phyloP scores from a whole-genome alignment of 2,113 vertebrate species.

The Sus scrofa region DNA sequence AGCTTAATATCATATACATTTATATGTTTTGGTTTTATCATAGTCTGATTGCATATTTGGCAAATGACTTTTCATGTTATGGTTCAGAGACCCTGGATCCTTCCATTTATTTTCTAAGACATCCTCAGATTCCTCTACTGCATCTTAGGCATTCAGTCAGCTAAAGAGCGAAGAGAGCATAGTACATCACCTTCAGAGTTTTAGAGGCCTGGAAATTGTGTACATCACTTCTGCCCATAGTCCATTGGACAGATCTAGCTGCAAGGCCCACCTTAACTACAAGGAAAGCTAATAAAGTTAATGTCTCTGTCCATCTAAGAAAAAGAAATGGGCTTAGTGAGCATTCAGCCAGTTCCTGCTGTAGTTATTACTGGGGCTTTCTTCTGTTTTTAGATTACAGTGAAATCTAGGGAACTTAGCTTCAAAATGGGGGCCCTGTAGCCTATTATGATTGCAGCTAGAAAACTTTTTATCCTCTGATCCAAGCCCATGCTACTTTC shows the following conservation, averaged over 20 bases:
- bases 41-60: background rate
- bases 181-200: background rate
- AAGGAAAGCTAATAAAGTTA: background rate
- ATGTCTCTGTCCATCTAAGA: background rate
- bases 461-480: background rate
- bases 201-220: background rate
- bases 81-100: background rate
- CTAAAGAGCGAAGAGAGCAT: background rate
- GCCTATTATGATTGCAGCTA: background rate
- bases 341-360: background rate
- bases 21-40: background rate
- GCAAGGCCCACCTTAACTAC: background rate
- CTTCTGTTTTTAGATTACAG: background rate
- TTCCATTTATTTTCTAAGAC: background rate
- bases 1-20: background rate
- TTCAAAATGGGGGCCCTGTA: background rate
- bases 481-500: background rate
- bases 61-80: background rate
- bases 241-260: background rate
- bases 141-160: background rate
- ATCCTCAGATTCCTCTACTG: background rate
- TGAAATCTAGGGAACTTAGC: background rate
- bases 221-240: background rate
- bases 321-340: background rate
- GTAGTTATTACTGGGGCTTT: background rate